Base-by-base conservation (phyloP, 2,888 invertebrate genomes). In the Tenthredo amoena region DNA sequence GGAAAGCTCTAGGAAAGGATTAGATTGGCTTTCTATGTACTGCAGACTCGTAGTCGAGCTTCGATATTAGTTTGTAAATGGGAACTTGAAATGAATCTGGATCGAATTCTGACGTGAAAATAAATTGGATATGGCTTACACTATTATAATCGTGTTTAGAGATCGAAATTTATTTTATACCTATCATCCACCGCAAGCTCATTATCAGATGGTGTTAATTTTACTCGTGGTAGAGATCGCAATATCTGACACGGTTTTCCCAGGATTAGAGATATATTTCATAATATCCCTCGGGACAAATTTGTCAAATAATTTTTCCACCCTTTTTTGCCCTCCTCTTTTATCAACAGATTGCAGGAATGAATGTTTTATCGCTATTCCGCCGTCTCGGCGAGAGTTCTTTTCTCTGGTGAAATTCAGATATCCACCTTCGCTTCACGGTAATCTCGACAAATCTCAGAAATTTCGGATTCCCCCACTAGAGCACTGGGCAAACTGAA, bases 31-130 rank as follows among this genome's bases (percentile, higher is more conserved):
- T 40, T 62, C 62, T 37, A 58, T 62, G 50, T 34, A 77, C 77
- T 18, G 15, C 26, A 10, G 12, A 18, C 15, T 62, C 79, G 34
- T 77, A 76, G 77, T 55, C 40, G 62, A 58, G 81, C 15, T 81
- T 62, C 21, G 81, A 81, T 58, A 81, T 81, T 81, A 81, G 81
- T 62, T 81, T 50, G 40, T 81, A 81, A 81, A 81, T 81, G 62
- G 31, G 34, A 81, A 81, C 62, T 58, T 18, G 81, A 10, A 62
- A 62, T 37, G 34, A 81, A 34, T 26, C 18, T 34, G 58, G 79
- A 81, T 81, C 40, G 12, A 62, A 58, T 81, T 81, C 62, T 21
- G 58, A 15, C 5, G 10, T 50, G 40, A 31, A 15, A 34, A 50
- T 81, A 26, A 58, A 62, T 81, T 58, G 37, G 40, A 50, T 21